Conservation (phyloP, 1,140 invertebrate genomes). For the Tetranychus cinnabarinus region DNA sequence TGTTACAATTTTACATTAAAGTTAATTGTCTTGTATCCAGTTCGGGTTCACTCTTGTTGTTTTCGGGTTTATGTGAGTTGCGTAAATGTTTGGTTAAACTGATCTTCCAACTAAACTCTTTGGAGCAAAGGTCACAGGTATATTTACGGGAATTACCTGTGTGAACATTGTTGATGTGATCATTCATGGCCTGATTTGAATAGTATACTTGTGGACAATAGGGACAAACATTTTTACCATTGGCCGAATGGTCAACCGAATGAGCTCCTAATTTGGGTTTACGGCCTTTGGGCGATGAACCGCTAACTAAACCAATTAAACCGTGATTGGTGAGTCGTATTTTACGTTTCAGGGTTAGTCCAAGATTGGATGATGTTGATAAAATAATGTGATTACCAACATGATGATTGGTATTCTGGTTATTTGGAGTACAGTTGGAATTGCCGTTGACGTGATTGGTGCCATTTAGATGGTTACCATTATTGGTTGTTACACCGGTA, state of each 20-base stretch:
- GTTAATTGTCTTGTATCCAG: too few species aligned
- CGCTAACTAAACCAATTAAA: not conserved
- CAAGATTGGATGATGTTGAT: not conserved
- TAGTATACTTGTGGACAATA: conserved; percentile 11
- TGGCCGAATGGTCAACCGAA: not conserved
- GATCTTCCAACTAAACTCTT: conserved; percentile 16
- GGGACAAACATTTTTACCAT: conserved; percentile 6
- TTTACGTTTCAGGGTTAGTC: not conserved
- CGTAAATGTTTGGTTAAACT: conserved; percentile 7
- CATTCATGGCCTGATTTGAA: conserved; percentile 8
- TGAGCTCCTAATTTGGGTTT: not conserved
- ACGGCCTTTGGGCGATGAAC: not conserved
- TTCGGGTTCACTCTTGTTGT: too few species aligned
- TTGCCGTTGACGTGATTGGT: too few species aligned
- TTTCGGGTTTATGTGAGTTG: not conserved
- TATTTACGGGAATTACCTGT: conserved; percentile 14
- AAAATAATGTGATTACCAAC: not conserved
- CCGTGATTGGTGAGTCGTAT: not conserved
- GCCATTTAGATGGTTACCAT: not conserved
- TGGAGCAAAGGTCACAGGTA: conserved; percentile 14
- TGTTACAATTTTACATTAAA: too few species aligned
- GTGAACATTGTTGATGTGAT: conserved; percentile 14
- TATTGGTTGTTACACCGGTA: not conserved
- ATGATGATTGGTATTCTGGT: too few species aligned
- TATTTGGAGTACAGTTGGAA: not conserved